Evolutionary conservation across 2,113 vertebrate genomes (phyloP).

Genomic region (Rhinolophus ferrumequinum): DNA sequence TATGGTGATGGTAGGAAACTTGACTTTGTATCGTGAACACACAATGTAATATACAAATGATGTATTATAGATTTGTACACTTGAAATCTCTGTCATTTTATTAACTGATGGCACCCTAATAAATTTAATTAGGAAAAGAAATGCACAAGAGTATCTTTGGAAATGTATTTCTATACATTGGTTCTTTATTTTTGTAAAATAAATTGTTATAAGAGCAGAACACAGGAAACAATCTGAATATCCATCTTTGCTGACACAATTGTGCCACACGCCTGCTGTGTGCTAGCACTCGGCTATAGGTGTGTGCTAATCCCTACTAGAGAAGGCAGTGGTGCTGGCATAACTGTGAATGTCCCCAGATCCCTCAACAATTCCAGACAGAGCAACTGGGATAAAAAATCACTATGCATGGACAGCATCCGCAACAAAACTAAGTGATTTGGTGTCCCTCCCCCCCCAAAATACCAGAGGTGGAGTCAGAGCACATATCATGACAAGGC

Average conservation of each 20-base stretch:
- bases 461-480: neutral
- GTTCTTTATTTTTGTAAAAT: too few relatives aligned
- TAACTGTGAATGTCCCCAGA: neutral
- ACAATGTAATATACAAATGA: too few relatives aligned
- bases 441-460: neutral
- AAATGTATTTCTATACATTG: too few relatives aligned
- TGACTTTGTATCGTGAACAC: too few relatives aligned
- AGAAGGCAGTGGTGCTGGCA: too few relatives aligned
- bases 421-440: neutral
- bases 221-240: neutral
- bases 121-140: too few relatives aligned
- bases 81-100: too few relatives aligned
- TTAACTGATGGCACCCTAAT: too few relatives aligned
- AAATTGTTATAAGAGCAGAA: neutral
- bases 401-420: neutral
- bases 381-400: neutral
- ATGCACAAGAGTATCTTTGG: too few relatives aligned
- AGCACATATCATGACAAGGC: accelerated
- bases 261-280: neutral
- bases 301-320: neutral
- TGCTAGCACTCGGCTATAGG: neutral
- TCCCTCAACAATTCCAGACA: neutral
- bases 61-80: too few relatives aligned
- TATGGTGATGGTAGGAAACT: too few relatives aligned
- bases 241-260: neutral